A percentile compares a stretch with the other conserved stretches of the same genome.
These are phyloP conservation scores for Dipodomys spectabilis DNA, from an alignment of 2,113 vertebrate species.

Conservation along the genomic window DNA sequence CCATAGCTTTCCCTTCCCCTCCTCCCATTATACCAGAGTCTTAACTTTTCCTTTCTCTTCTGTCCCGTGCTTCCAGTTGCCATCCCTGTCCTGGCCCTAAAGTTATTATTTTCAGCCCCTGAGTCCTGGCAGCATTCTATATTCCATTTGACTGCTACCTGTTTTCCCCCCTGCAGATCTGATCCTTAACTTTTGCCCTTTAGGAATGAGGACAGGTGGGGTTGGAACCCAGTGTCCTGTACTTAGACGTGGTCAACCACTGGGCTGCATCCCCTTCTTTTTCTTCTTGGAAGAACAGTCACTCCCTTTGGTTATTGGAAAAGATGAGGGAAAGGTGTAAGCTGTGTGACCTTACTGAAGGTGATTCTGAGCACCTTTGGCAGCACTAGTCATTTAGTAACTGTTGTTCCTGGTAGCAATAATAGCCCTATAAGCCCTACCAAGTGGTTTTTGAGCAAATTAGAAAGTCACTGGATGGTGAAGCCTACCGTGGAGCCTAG, in stretches of 20 bases:
- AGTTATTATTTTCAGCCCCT: neutral
- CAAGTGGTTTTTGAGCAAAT: neutral
- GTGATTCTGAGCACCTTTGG: conserved; percentile 10
- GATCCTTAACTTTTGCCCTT: neutral
- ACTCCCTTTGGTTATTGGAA: neutral
- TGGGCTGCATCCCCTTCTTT: neutral
- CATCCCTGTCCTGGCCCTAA: neutral
- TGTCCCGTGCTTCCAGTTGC: neutral
- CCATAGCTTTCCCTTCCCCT: neutral
- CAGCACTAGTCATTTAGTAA: conserved; percentile 46
- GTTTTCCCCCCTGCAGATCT: neutral
- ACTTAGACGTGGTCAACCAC: too few species aligned
- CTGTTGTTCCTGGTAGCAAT: neutral
- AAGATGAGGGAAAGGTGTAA: neutral
- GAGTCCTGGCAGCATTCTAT: neutral
- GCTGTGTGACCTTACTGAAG: neutral
- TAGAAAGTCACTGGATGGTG: neutral
- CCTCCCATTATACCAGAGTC: neutral
- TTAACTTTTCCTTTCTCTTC: neutral
- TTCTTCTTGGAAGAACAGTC: neutral
- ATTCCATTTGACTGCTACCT: conserved; percentile 40
- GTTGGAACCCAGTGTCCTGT: too few species aligned
- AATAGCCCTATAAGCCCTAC: neutral
- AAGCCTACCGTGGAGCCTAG: neutral
- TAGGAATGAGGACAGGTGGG: too few species aligned